Evolutionary conservation across 2,113 vertebrate species (phyloP).

Genomic region (Brachyhypopomus gauderio): DNA sequence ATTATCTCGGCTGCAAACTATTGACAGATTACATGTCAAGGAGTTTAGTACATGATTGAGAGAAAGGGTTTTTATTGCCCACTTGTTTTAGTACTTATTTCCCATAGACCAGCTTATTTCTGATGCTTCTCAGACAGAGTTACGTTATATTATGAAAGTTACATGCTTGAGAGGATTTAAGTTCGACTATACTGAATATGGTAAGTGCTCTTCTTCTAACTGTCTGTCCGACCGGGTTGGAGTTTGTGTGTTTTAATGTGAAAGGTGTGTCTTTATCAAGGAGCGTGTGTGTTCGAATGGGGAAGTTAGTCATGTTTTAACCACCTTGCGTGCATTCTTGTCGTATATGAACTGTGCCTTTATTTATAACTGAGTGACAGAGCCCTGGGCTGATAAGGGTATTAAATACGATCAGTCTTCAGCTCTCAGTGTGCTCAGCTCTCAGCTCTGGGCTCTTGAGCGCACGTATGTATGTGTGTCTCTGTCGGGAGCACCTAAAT

Average conservation of each 20-base stretch:
- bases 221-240: background rate
- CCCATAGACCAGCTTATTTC: slow-evolving; percentile 68
- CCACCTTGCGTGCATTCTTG: slow-evolving; percentile 63
- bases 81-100: slow-evolving; percentile 73
- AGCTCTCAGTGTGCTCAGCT: slow-evolving; percentile 50
- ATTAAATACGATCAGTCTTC: slow-evolving; percentile 69
- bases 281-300: slow-evolving; percentile 36
- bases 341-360: slow-evolving; percentile 70
- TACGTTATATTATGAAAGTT: slow-evolving; percentile 97
- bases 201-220: slow-evolving; percentile 80
- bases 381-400: slow-evolving; percentile 71
- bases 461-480: slow-evolving; percentile 8
- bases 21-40: slow-evolving; percentile 88
- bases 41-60: slow-evolving; percentile 85
- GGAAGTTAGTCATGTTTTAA: slow-evolving; percentile 73
- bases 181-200: slow-evolving; percentile 99
- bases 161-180: slow-evolving; percentile 98
- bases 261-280: slow-evolving; percentile 40
- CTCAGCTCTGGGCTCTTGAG: slow-evolving; percentile 47
- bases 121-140: slow-evolving; percentile 80
- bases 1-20: slow-evolving; percentile 85
- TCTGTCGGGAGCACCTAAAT: slow-evolving; percentile 59
- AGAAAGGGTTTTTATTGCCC: slow-evolving; percentile 68
- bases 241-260: slow-evolving; percentile 40
- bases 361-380: slow-evolving; percentile 78